phyloP scores from a whole-genome alignment of 2,113 vertebrate species.

The Pavo muticus region DNA sequence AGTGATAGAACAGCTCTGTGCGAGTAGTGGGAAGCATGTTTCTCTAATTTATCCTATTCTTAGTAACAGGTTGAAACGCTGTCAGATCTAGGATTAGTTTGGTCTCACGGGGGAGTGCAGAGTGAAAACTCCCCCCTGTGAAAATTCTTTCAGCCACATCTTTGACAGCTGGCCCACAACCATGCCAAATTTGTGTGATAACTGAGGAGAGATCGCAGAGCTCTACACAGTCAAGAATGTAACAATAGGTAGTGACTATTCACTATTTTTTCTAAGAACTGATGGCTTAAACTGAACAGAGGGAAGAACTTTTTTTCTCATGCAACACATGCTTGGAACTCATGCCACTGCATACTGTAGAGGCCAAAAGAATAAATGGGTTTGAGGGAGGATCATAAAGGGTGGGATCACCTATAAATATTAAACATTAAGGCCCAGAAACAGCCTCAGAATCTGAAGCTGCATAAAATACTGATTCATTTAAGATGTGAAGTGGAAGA shows the following conservation, averaged over 20 bases:
- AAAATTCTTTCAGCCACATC: conserved; percentile 32
- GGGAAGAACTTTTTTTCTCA: not conserved
- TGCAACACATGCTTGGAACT: not conserved
- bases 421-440: not conserved
- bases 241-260: not conserved
- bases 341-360: not conserved
- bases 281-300: not conserved
- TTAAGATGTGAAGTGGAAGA: not conserved
- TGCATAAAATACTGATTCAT: not conserved
- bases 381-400: not conserved
- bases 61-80: not conserved
- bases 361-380: not conserved
- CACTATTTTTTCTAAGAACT: conserved; percentile 5
- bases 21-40: not conserved
- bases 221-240: not conserved
- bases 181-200: conserved; percentile 6
- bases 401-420: not conserved
- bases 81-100: not conserved
- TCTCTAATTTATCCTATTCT: not conserved
- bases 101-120: not conserved
- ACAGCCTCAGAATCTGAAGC: not conserved
- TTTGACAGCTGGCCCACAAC: conserved; percentile 26
- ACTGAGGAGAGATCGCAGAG: not conserved
- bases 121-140: not conserved
- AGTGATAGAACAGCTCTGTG: not conserved